Conservation (phyloP, 2,113 vertebrate genomes). For the Zosterops japonicus region DNA sequence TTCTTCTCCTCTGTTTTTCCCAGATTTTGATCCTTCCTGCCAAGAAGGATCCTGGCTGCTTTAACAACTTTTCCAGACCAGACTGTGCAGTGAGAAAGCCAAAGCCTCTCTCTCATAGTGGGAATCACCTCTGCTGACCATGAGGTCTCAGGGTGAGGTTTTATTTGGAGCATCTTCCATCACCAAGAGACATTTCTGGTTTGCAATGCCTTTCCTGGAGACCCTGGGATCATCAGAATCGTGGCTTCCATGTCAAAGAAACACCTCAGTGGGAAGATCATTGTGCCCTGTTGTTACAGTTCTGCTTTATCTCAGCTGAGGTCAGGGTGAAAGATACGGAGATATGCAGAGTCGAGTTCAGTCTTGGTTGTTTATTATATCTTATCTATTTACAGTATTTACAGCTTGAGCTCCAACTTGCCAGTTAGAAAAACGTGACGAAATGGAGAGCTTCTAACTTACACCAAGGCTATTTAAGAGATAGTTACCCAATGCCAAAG, state of each 20-base stretch:
- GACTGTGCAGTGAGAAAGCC: neutral
- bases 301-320: no score
- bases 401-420: no score
- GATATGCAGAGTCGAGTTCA: no score
- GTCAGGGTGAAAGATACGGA: no score
- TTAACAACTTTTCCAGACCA: neutral
- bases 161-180: neutral
- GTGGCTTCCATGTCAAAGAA: neutral
- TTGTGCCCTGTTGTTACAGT: no score
- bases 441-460: no score
- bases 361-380: no score
- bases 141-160: neutral
- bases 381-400: no score
- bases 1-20: neutral
- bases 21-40: neutral
- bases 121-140: neutral
- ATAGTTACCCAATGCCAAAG: no score
- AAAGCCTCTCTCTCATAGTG: neutral
- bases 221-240: accelerated
- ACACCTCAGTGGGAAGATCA: neutral
- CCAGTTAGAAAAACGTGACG: no score
- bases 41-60: neutral
- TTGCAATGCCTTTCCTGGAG: neutral
- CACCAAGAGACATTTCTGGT: neutral
- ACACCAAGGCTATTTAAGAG: no score